Evolutionary conservation across 2,797 vertebrate genomes (phyloP).

Genomic region (Enteromius mattozi): DNA sequence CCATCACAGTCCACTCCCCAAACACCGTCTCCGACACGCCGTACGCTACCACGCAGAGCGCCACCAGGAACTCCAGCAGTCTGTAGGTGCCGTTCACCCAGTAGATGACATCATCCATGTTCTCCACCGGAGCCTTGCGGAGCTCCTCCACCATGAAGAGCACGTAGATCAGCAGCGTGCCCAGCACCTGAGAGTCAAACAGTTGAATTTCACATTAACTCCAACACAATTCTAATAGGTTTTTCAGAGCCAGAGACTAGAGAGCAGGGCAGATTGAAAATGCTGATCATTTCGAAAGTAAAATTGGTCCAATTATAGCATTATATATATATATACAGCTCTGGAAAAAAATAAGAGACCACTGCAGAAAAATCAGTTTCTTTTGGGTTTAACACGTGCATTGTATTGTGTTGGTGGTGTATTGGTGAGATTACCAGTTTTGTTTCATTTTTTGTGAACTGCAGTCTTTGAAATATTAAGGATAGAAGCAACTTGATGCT

Average conservation of each 20-base stretch:
- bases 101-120: slow-evolving; percentile 99
- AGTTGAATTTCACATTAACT: not conserved
- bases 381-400: no score
- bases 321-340: no score
- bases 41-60: slow-evolving; percentile 94
- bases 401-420: no score
- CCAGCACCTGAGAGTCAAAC: slow-evolving; percentile 84
- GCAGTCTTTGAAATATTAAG: no score
- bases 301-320: not conserved
- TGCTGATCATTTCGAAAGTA: not conserved
- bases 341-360: no score
- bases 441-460: no score
- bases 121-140: slow-evolving; percentile 94
- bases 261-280: not conserved
- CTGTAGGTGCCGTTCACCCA: slow-evolving; percentile 96
- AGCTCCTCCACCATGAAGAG: slow-evolving; percentile 99
- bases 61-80: slow-evolving; percentile 94
- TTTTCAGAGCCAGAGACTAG: not conserved
- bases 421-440: no score
- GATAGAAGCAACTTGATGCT: no score
- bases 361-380: no score
- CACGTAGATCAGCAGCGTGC: slow-evolving; percentile 93
- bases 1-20: slow-evolving; percentile 98
- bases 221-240: not conserved
- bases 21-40: slow-evolving; percentile 96